Base-by-base conservation (phyloP, 2,888 invertebrate species). In the Phymatocera aterrima region DNA sequence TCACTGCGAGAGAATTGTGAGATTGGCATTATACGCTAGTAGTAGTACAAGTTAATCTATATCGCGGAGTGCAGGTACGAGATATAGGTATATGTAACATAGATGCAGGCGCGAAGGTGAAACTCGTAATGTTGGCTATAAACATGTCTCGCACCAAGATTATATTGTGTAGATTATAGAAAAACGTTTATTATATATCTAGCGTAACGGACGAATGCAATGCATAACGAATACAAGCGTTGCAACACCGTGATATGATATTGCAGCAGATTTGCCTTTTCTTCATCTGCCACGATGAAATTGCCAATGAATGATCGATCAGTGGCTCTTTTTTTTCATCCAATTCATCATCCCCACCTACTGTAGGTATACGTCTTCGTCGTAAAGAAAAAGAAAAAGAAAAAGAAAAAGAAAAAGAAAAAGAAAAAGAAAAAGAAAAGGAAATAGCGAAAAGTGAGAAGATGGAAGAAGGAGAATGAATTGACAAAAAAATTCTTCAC, bases 151-250 rank as follows among this genome's bases (percentile, higher is more conserved):
- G 12, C 37, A 15, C 24, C 15, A 57, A 57, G 57, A 57, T 57
- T n/a, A n/a, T n/a, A n/a, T n/a, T n/a, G 15, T 43, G 15, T 15
- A 43, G 10, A 43, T 8, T 12, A 15, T 15, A 15, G 37, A 37
- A 64, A 61, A 61, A 64, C 34, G n/a, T 15, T 61, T 18, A 37
- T 61, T 57, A 57, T 57, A 31, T 60, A 61, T 61, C 8, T 64
- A 64, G 64, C 64, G 64, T 34, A 64, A 64, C 64, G 64, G 37
- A 64, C 1, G 34, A 61, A 10, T 51, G 51, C 37, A 64, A 37
- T n/a, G n/a, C 64, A 64, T 37, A 37, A 37, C n/a, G 18, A 34
- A 37, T n/a, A 12, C 4, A 37, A 64, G 37, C 18, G 18, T 64
- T 64, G 18, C 64, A 37, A 64, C 64, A 64, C 64, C 8, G 18